These are phyloP conservation scores for Calyptommatus sinebrachiatus DNA, from an alignment of 2,113 vertebrate species.

Conservation along the genomic window DNA sequence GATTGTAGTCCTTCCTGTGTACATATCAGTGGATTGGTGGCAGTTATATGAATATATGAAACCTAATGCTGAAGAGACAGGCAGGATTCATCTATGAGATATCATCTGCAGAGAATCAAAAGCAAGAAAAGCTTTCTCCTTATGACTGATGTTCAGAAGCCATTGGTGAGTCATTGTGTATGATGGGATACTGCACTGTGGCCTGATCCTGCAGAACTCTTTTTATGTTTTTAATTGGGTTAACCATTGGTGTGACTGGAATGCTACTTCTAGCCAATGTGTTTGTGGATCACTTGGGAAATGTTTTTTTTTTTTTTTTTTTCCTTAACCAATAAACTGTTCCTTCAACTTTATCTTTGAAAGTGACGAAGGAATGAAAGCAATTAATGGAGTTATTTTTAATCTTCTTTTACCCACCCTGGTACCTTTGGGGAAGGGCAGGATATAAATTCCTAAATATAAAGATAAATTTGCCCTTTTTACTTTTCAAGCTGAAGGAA, in stretches of 20 bases:
- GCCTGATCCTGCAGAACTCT: no score
- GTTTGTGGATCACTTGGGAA: slow-evolving; percentile 4
- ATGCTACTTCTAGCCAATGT: not conserved
- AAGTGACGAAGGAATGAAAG: not conserved
- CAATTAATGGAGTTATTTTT: not conserved
- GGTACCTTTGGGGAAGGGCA: no score
- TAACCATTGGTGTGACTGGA: no score
- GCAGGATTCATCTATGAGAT: no score
- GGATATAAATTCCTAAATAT: not conserved
- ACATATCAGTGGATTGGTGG: not conserved
- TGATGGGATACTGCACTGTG: no score
- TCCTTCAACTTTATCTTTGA: not conserved
- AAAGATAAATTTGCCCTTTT: slow-evolving; percentile 23
- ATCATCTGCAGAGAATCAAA: no score
- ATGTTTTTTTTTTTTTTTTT: not conserved
- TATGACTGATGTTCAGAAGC: no score
- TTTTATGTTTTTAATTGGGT: no score
- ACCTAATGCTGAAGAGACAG: not conserved
- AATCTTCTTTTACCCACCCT: no score
- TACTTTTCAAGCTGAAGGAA: slow-evolving; percentile 10
- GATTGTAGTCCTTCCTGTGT: not conserved
- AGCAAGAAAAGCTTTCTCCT: no score
- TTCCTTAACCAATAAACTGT: not conserved
- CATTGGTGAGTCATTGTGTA: no score
- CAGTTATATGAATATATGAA: no score